Base-by-base conservation (phyloP, 2,797 vertebrate genomes). In the Poecilia gillii region DNA sequence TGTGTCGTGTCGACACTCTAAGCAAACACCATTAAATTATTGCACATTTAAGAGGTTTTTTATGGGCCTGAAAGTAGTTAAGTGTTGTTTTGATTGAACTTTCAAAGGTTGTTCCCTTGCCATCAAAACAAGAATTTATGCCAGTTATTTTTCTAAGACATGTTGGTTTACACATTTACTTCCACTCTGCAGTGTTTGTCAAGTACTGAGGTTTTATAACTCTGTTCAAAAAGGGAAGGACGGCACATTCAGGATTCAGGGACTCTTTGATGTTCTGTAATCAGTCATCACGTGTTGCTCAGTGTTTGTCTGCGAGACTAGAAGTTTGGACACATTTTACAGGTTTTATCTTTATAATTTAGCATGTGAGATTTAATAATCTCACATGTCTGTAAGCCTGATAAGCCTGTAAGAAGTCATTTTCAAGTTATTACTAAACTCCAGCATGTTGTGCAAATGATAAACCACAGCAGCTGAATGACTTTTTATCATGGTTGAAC, bases 221-320 rank as follows among this genome's bases (percentile, higher is more conserved):
- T 79, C 49, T 28, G 75, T 49, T 78, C 46, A 41, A 82, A 39
- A 45, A 75, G 23, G 16, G 49, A 84, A 77, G 55, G 33, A 85
- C 16, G 72, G 62, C 62, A 78, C 45, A 31, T 51, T 81, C 23
- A 49, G 39, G 72, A 81, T 84, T 86, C 47, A 79, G 66, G 70
- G 70, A 64, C 71, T 62, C n/a, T 78, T 79, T 82, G 73, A 86
- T 76, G 59, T 86, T 78, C 18, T 75, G 39, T 84, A 73, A 85
- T 83, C 78, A 84, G 64, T 77, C 72, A 62, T 77, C 55, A 43
- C 33, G 3, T 14, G 75, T 36, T 36, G 16, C 45, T 68, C 47
- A 51, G 76, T 73, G 47, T 75, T 11, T 72, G 57, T 71, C 11
- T 59, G 14, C 43, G 33, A 31, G 31, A 28, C 18, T 55, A 41